A percentile compares a stretch with the other conserved stretches of the same genome.
phyloP scores from a whole-genome alignment of 2,797 vertebrate species.

The Paguma larvata region DNA sequence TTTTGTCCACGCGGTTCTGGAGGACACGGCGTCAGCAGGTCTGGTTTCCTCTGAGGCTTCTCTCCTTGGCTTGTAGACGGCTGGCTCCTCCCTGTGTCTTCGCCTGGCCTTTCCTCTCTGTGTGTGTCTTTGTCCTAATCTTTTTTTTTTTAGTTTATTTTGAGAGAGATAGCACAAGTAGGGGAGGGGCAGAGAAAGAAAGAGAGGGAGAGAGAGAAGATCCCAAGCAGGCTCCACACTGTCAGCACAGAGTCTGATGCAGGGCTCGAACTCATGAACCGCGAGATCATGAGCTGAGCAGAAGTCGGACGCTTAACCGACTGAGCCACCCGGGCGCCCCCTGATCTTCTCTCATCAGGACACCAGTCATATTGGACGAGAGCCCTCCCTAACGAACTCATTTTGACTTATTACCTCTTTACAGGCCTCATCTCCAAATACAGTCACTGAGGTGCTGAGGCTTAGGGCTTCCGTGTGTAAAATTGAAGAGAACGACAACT shows the following conservation, averaged over 20 bases:
- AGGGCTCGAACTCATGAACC: too few relatives aligned
- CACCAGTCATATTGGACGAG: not conserved
- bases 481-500: not conserved
- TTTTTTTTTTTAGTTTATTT: not conserved
- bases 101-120: not conserved
- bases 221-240: too few relatives aligned
- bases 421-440: not conserved
- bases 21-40: not conserved
- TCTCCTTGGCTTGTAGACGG: not conserved
- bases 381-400: not conserved
- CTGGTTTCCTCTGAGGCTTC: not conserved
- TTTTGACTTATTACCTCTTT: conserved; percentile 5
- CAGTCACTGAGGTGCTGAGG: not conserved
- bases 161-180: too few relatives aligned
- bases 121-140: not conserved
- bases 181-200: too few relatives aligned
- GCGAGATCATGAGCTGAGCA: too few relatives aligned
- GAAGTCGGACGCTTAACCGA: too few relatives aligned
- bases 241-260: too few relatives aligned
- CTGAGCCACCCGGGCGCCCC: too few relatives aligned
- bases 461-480: not conserved
- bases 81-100: not conserved
- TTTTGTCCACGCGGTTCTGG: not conserved
- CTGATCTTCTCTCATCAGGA: not conserved
- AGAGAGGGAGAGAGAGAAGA: too few relatives aligned